Evolutionary conservation across 2,888 invertebrate species (phyloP), one percentile per base, ranked within the genome.

Genomic region (Ephialtes manifestator): DNA sequence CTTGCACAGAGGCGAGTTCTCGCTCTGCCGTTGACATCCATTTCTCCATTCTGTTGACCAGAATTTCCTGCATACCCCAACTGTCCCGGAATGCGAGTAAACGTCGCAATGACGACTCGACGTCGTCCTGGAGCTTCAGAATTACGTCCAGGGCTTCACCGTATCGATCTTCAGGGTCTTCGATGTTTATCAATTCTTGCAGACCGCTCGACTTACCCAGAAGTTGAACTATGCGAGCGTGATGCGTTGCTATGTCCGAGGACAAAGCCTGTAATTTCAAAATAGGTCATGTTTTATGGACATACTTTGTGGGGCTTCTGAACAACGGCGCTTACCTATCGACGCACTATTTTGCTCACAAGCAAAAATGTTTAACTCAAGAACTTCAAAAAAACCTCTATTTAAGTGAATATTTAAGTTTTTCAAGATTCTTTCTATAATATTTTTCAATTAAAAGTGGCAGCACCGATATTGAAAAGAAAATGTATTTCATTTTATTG

Each of bases 161-260:
- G 90, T 97, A 97, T 87, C 96, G 96, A 78, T 96, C 96, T 85
- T 97, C 97, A 51, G 97, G 94, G 77, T 96, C 97, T 28, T 96
- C 96, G 88, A 98, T 97, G 79, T 96, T 95, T 18, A 98, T 96
- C 13, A 98, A 94, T 71, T 96, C 96, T 94, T 97, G 96, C 20
- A 98, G 94, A 88, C 96, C 96, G 89, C 96, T 96, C 1, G 97
- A 97, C 60, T 97, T 96, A 8, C 96, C 96, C 35, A 97, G 94
- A 0, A 98, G 95, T 88, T 98, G 97, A 43, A 96, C 94, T 91
- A 98, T 95, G 92, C 97, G 97, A 0, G 97, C 96, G 85, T 97
- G 96, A 92, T 98, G 98, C 87, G 97, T 96, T 0, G 97, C 96
- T 60, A 98, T 96, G 91, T 98, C 98, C 20, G 96, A 95, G 86